These are phyloP conservation scores for Nemoura dubitans DNA, from an alignment of 2,888 invertebrate species.

Conservation along the genomic window DNA sequence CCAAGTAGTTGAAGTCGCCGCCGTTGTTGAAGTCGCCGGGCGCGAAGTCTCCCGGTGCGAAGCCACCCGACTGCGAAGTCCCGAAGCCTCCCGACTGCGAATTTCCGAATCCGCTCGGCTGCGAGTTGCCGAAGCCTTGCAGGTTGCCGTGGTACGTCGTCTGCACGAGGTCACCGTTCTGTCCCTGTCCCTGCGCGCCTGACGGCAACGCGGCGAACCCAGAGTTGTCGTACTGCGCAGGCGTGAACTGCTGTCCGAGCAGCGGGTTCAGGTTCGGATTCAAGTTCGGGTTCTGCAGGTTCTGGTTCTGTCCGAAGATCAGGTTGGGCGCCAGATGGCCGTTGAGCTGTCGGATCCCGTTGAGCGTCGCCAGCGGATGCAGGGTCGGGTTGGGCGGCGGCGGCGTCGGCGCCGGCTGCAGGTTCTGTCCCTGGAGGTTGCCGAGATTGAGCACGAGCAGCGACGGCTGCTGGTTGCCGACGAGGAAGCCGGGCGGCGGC, in stretches of 20 bases:
- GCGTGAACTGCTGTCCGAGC: not conserved
- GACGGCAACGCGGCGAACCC: conserved; percentile 17
- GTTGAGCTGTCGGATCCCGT: conserved; percentile 53
- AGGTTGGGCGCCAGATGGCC: conserved; percentile 60
- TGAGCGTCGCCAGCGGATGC: conserved; percentile 64
- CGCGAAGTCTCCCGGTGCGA: not conserved
- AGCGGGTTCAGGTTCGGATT: conserved; percentile 36
- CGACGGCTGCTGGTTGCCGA: conserved; percentile 45
- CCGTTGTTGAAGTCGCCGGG: not conserved
- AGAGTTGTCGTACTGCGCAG: not conserved
- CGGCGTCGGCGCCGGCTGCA: conserved; percentile 20
- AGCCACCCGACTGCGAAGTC: not conserved
- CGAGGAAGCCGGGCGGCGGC: conserved; percentile 61
- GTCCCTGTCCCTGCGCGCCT: not conserved
- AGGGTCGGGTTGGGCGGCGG: conserved; percentile 53
- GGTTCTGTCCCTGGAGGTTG: conserved; percentile 34
- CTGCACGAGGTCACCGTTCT: conserved; percentile 35
- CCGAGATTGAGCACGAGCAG: conserved; percentile 36
- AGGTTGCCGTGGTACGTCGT: conserved; percentile 36
- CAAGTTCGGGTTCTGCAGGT: conserved; percentile 28
- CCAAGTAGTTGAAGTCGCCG: conserved; percentile 29
- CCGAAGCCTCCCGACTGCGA: too few relatives aligned
- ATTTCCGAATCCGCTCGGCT: too few relatives aligned
- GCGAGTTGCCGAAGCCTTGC: not conserved
- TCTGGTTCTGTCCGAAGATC: conserved; percentile 70